phyloP scores from a whole-genome alignment of 2,797 vertebrate genomes.

The Alectoris magna region DNA sequence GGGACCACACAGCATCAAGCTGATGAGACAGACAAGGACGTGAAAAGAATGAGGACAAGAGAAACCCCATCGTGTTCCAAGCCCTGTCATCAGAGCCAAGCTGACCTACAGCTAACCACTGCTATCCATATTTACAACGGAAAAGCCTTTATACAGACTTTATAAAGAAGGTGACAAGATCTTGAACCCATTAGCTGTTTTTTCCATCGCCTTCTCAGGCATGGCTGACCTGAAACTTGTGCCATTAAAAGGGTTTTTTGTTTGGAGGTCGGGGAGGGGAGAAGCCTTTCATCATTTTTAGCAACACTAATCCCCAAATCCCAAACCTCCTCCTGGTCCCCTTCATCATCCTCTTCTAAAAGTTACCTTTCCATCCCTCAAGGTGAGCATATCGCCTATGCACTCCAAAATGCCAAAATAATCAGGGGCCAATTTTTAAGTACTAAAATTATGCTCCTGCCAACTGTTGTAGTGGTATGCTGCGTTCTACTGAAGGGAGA shows the following conservation, averaged over 20 bases:
- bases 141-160: neutral
- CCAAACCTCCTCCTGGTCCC: neutral
- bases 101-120: neutral
- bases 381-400: neutral
- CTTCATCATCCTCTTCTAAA: neutral
- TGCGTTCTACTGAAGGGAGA: neutral
- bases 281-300: neutral
- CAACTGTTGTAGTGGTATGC: neutral
- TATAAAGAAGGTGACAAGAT: neutral
- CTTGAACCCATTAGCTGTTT: neutral
- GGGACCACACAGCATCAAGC: neutral
- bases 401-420: neutral
- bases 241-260: neutral
- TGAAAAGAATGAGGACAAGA: neutral
- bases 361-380: neutral
- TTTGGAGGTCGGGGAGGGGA: neutral
- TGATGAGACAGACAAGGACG: neutral
- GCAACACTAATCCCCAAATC: neutral
- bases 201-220: neutral
- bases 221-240: neutral
- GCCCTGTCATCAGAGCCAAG: neutral
- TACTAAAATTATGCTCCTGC: neutral
- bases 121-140: neutral
- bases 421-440: neutral
- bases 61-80: neutral